These are phyloP conservation scores for Brachyhypopomus gauderio DNA, from an alignment of 2,113 vertebrate genomes.

Conservation along the genomic window DNA sequence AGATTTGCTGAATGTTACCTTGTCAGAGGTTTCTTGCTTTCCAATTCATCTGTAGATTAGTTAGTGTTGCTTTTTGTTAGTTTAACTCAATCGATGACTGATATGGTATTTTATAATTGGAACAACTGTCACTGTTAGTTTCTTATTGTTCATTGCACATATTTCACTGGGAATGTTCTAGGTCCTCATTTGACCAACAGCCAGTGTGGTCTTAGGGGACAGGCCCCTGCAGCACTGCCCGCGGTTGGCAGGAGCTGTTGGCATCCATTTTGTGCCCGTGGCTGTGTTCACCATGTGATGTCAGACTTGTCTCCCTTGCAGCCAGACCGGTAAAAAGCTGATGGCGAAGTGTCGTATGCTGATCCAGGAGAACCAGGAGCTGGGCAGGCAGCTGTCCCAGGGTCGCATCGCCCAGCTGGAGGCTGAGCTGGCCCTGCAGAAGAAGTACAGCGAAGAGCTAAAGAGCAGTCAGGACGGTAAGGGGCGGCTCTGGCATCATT, in stretches of 20 bases:
- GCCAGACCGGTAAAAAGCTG: conserved; percentile 99
- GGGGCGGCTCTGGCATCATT: conserved; percentile 51
- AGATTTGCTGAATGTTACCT: conserved; percentile 18
- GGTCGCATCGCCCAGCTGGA: conserved; percentile 98
- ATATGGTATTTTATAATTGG: conserved; percentile 9
- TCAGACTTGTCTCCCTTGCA: conserved; percentile 98
- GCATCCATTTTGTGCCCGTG: conserved; percentile 47
- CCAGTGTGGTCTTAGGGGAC: conserved; percentile 12
- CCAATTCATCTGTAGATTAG: background rate
- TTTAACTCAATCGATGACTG: background rate
- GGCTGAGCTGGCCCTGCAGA: conserved; percentile 98
- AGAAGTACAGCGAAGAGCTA: conserved; percentile 99
- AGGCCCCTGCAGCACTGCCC: background rate
- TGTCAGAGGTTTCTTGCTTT: conserved; percentile 3
- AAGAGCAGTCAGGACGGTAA: conserved; percentile 99
- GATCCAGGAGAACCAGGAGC: conserved; percentile 99
- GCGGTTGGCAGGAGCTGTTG: conserved; percentile 17
- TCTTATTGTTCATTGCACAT: conserved; percentile 15
- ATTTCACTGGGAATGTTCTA: conserved; percentile 35
- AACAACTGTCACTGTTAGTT: conserved; percentile 6
- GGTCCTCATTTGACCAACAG: conserved; percentile 21
- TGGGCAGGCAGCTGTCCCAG: conserved; percentile 98
- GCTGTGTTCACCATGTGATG: conserved; percentile 89
- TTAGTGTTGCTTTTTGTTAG: conserved; percentile 12
- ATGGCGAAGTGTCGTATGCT: conserved; percentile 99